phyloP scores from a whole-genome alignment of 2,797 vertebrate species.

The Chrysocyon brachyurus region DNA sequence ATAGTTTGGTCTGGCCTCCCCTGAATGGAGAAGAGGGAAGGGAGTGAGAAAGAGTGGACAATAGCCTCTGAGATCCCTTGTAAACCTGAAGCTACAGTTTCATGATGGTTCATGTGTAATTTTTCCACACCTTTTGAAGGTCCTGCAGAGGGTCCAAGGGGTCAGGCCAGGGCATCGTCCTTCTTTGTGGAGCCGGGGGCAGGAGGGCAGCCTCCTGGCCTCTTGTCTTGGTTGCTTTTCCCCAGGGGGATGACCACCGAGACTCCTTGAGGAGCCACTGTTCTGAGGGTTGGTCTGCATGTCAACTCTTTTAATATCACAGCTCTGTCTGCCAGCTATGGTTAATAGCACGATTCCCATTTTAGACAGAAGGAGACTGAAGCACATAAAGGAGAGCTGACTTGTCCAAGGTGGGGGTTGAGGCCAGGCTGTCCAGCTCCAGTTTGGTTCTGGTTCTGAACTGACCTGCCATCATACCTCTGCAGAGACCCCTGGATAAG shows the following conservation, averaged over 20 bases:
- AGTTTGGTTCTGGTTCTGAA: neutral
- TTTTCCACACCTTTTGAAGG: neutral
- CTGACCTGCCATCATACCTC: neutral
- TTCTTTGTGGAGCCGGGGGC: neutral
- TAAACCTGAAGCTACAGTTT: neutral
- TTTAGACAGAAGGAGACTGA: neutral
- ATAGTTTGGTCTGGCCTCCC: neutral
- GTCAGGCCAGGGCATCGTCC: neutral
- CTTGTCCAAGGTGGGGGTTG: neutral
- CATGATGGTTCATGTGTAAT: neutral
- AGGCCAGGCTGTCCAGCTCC: neutral
- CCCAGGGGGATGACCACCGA: neutral
- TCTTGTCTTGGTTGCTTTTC: neutral
- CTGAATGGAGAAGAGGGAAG: neutral
- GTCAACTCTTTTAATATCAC: neutral
- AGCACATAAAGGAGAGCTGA: neutral
- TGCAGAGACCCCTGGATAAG: neutral
- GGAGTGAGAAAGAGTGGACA: neutral
- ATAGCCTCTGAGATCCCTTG: neutral
- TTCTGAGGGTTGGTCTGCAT: neutral
- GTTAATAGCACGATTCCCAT: neutral
- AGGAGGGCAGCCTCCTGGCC: neutral
- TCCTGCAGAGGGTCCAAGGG: neutral
- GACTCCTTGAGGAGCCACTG: neutral
- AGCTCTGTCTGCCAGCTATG: neutral